A percentile compares a stretch with the other conserved stretches of the same genome.
Evolutionary conservation across 2,888 invertebrate species (phyloP).

Genomic region (Amiota mariae): DNA sequence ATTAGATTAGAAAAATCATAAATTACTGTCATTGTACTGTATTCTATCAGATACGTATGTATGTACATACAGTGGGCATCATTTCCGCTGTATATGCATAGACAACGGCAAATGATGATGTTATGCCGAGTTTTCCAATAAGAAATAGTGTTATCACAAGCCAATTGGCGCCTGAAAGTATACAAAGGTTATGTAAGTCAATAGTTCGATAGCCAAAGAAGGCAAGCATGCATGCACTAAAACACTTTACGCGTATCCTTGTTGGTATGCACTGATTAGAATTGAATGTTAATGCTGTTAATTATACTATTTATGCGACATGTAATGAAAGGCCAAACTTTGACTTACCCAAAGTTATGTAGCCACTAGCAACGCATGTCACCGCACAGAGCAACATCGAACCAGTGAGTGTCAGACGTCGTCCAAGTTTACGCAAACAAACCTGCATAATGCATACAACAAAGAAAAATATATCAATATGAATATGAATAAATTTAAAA

Average conservation of each 20-base stretch:
- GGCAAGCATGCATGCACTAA: slow-evolving; percentile 74
- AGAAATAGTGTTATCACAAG: slow-evolving; percentile 76
- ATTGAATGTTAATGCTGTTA: not conserved
- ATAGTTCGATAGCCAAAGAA: slow-evolving; percentile 75
- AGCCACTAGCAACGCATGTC: slow-evolving; percentile 76
- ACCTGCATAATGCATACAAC: slow-evolving; percentile 68
- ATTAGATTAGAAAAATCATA: not conserved
- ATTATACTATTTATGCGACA: not conserved
- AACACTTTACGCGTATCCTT: slow-evolving; percentile 55
- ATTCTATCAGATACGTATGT: not conserved
- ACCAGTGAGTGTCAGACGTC: slow-evolving; percentile 75
- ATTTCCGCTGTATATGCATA: slow-evolving; percentile 77
- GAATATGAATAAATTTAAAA: not conserved
- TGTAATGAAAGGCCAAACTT: too few species aligned
- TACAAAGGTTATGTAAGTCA: slow-evolving; percentile 76
- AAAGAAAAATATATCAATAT: not conserved
- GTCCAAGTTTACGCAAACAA: slow-evolving; percentile 75
- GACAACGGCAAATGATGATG: slow-evolving; percentile 78
- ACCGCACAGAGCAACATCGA: slow-evolving; percentile 75
- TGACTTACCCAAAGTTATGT: slow-evolving; percentile 74
- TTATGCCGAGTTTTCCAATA: slow-evolving; percentile 79
- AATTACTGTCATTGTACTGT: not conserved
- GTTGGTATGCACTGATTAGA: slow-evolving; percentile 52
- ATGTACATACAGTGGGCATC: slow-evolving; percentile 71
- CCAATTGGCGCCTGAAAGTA: slow-evolving; percentile 74